phyloP scores from a whole-genome alignment of 2,797 vertebrate genomes.

The Todus mexicanus region DNA sequence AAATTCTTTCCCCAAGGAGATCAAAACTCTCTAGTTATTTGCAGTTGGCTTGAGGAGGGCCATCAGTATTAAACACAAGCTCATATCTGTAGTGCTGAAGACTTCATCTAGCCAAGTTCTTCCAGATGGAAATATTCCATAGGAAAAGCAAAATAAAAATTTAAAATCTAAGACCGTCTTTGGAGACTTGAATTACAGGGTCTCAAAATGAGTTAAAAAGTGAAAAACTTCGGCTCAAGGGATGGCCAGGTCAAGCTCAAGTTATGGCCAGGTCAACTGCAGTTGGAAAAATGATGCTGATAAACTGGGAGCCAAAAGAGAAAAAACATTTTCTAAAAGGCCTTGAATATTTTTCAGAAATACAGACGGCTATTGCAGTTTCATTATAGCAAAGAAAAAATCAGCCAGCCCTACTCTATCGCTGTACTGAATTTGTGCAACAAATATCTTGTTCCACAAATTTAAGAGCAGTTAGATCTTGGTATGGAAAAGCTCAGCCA shows the following conservation, averaged over 20 bases:
- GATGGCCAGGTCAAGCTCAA: neutral
- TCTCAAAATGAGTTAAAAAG: neutral
- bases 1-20: neutral
- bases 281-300: neutral
- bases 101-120: neutral
- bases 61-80: neutral
- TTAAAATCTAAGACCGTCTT: neutral
- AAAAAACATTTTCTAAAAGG: neutral
- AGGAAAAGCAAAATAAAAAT: neutral
- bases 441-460: neutral
- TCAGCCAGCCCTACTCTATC: neutral
- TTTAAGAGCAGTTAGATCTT: neutral
- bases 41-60: neutral
- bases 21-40: neutral
- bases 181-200: neutral
- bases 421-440: neutral
- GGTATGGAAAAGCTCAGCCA: neutral
- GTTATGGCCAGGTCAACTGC: neutral
- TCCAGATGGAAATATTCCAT: neutral
- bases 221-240: neutral
- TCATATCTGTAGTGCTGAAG: neutral
- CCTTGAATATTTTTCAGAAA: neutral
- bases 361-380: neutral
- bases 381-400: neutral
- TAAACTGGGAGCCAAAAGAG: neutral